Evolutionary conservation across 2,797 vertebrate genomes (phyloP).

Genomic region (Gastrophryne carolinensis): DNA sequence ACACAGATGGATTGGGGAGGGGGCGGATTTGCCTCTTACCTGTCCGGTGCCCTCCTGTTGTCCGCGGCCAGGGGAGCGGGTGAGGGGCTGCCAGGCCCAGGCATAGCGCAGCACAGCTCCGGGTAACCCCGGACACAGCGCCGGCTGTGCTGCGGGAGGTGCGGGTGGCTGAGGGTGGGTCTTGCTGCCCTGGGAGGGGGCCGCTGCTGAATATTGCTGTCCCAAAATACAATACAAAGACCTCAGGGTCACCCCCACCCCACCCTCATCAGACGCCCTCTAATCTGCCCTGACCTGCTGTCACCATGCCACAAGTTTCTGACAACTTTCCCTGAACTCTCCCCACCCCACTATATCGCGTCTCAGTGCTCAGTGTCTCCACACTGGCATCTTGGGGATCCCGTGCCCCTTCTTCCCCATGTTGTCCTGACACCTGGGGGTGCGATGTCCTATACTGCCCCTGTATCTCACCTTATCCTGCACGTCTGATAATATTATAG

Average conservation of each 20-base stretch:
- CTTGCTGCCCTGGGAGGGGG: constrained; percentile 40
- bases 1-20: not conserved
- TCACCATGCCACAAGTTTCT: constrained; percentile 20
- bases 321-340: not conserved
- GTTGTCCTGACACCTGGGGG: too few relatives aligned
- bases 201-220: constrained; percentile 59
- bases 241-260: constrained; percentile 67
- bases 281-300: not conserved
- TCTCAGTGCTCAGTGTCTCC: not conserved
- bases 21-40: constrained; percentile 15
- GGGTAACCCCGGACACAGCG: constrained; percentile 11
- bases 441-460: too few relatives aligned
- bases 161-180: constrained; percentile 44
- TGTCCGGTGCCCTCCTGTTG: constrained; percentile 28
- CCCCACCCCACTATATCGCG: not conserved
- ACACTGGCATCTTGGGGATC: not conserved
- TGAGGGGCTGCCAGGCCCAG: constrained; percentile 7
- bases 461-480: too few relatives aligned
- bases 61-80: too few relatives aligned
- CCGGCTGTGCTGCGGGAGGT: not conserved
- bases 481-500: too few relatives aligned
- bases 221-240: constrained; percentile 80
- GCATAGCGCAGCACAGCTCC: too few relatives aligned
- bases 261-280: constrained; percentile 47
- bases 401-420: too few relatives aligned